Conservation (phyloP, 2,797 vertebrate species). For the Aphelocoma californica region DNA sequence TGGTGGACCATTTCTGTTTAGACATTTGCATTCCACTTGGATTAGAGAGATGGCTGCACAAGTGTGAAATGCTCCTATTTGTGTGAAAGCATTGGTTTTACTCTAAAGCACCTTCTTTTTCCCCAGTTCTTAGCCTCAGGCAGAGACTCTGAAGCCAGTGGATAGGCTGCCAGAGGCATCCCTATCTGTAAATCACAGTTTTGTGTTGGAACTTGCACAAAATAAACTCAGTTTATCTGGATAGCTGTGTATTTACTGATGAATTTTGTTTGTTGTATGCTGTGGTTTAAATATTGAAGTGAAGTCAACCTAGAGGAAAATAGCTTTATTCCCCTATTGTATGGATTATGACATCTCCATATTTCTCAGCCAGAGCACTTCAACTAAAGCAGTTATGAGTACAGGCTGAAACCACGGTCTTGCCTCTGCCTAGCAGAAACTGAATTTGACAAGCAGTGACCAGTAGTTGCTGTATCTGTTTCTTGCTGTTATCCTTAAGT, state of each 20-base stretch:
- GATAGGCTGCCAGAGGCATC: neutral
- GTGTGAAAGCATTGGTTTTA: neutral
- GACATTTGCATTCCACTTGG: neutral
- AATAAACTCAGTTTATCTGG: neutral
- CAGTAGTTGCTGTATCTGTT: neutral
- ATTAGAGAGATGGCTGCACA: neutral
- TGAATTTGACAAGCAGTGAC: neutral
- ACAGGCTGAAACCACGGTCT: neutral
- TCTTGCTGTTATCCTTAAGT: neutral
- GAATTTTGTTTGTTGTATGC: neutral
- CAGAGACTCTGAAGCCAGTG: neutral
- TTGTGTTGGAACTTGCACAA: conserved; percentile 2
- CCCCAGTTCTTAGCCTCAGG: neutral
- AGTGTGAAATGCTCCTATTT: neutral
- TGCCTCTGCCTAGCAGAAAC: neutral
- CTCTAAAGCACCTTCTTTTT: neutral
- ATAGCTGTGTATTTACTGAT: neutral
- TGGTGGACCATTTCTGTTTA: neutral
- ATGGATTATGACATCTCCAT: neutral
- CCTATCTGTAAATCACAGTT: neutral
- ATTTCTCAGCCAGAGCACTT: neutral
- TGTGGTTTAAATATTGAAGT: neutral
- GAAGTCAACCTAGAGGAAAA: neutral
- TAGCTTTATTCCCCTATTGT: fast-evolving
- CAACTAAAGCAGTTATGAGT: neutral